Evolutionary conservation across 2,888 invertebrate genomes (phyloP), one percentile per base, ranked within the genome.

Genomic region (Augiades crinisus): DNA sequence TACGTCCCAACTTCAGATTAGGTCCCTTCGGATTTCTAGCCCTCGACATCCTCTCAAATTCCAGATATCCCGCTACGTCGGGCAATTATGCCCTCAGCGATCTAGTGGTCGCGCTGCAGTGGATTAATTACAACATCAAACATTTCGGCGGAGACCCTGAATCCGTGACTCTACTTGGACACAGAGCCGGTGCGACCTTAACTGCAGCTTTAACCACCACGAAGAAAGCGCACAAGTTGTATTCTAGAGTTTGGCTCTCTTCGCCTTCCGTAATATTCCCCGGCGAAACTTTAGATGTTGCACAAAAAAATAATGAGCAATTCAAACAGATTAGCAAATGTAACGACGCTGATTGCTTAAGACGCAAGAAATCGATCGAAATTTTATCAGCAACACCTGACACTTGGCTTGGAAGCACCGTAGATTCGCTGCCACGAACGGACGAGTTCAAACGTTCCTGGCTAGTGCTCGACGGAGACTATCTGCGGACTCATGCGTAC

Each of bases 31-130:
- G 98, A 2, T 98, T 97, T 72, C 85, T 98, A 41, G 94, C 97
- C 0, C 82, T 94, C 3, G 93, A 94, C 52, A 90, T 92, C 1
- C 80, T 96, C 0, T 93, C 94, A 0, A 91, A 93, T 62, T 88
- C 93, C 0, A 91, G 92, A 13, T 93, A 95, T 70, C 95, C 95
- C 0, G 92, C 90, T 19, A 93, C 94, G 0, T 95, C 96, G 0
- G 97, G 97, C 21, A 97, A 97, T 77, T 97, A 96, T 69, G 97
- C 94, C 0, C 90, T 97, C 0, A 94, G 95, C 1, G 97, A 97
- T 70, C 92, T 97, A 53, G 72, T 96, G 8, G 92, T 91, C 0
- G 95, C 93, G 0, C 83, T 97, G 12, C 90, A 93, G 53, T 97
- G 97, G 97, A 92, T 97, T 1, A 91, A 95, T 55, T 78, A 93